Conservation (phyloP, 1,140 invertebrate species). For the Temnothorax curvispinosus region DNA sequence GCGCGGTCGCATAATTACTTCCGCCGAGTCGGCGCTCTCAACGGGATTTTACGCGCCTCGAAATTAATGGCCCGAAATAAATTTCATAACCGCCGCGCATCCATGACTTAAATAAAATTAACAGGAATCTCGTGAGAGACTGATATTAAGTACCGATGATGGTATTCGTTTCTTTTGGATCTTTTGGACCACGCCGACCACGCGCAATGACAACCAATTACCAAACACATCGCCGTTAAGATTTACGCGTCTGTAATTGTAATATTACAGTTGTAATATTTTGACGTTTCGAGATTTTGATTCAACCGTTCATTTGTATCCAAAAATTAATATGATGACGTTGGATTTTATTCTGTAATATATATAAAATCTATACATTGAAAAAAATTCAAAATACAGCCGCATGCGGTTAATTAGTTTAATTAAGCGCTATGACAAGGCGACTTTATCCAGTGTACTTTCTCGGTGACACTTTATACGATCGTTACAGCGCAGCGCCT, state of each 20-base stretch:
- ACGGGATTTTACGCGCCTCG: conserved; percentile 30
- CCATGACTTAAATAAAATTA: conserved; percentile 42
- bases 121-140: neutral
- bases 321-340: neutral
- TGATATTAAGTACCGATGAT: conserved; percentile 7
- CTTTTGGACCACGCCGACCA: too few species aligned
- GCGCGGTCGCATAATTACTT: conserved; percentile 52
- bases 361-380: neutral
- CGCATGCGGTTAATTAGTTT: neutral
- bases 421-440: neutral
- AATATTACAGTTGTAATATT: neutral
- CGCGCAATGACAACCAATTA: conserved; percentile 9
- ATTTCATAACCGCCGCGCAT: conserved; percentile 30
- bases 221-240: neutral
- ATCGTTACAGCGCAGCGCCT: neutral
- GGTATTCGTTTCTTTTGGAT: neutral
- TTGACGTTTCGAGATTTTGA: neutral
- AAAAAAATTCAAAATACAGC: neutral
- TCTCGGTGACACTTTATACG: neutral
- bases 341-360: neutral
- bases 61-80: conserved; percentile 49
- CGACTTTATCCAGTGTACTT: neutral
- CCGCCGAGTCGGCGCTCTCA: conserved; percentile 29
- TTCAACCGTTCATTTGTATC: neutral
- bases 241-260: conserved; percentile 22